Conservation (phyloP, 2,888 invertebrate genomes). For the Isoperla grammatica region DNA sequence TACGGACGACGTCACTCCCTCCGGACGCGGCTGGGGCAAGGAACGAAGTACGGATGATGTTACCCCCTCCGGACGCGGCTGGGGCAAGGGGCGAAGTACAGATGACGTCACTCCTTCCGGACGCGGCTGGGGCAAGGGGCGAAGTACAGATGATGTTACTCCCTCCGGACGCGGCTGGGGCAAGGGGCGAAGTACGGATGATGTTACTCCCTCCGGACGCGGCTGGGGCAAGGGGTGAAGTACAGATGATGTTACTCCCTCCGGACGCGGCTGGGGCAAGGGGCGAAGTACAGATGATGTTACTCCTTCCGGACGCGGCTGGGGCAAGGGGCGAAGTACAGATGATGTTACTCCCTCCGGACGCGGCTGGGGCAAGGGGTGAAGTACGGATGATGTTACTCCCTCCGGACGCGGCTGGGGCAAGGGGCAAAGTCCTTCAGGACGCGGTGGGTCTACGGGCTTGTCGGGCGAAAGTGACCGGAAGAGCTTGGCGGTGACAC, state of each 20-base stretch:
- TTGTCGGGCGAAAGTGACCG: background rate
- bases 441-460: constrained; percentile 15
- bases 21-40: background rate
- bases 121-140: too few species aligned
- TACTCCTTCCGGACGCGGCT: background rate
- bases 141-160: too few species aligned
- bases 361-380: too few species aligned
- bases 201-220: too few species aligned
- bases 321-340: background rate
- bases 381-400: constrained; percentile 17
- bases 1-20: constrained; percentile 20
- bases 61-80: too few species aligned
- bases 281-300: constrained; percentile 14
- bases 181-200: too few species aligned
- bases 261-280: constrained; percentile 8
- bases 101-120: too few species aligned
- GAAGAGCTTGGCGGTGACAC: constrained; percentile 14
- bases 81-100: too few species aligned
- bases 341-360: background rate
- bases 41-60: too few species aligned
- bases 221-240: too few species aligned
- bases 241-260: too few species aligned
- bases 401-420: constrained; percentile 3
- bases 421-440: background rate
- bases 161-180: too few species aligned